Conservation (phyloP, 2,797 vertebrate genomes). For the Rhinogobio ventralis region DNA sequence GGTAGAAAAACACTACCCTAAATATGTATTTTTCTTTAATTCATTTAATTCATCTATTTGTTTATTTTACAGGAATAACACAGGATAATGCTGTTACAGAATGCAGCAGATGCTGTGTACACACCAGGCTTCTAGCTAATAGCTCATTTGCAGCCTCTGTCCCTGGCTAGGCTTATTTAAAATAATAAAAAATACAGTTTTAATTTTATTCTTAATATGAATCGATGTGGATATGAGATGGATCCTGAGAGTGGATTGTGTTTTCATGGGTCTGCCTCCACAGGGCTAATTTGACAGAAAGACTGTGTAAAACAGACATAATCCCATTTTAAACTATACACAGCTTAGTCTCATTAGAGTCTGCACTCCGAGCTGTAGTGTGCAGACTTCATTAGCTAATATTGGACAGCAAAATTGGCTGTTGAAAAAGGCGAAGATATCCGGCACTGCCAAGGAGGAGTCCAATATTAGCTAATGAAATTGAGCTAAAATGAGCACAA, state of each 20-base stretch:
- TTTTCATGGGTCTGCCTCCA: conserved; percentile 18
- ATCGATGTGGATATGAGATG: conserved; percentile 18
- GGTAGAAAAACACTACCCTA: not conserved
- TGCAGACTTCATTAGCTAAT: conserved; percentile 57
- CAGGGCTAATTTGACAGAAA: conserved; percentile 40
- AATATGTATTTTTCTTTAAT: not conserved
- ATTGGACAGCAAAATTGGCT: conserved; percentile 44
- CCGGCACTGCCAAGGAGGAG: conserved; percentile 21
- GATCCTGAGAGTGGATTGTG: conserved; percentile 12
- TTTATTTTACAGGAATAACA: not conserved
- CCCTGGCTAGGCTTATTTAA: not conserved
- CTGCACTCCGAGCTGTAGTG: conserved; percentile 36
- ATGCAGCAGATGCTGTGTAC: not conserved
- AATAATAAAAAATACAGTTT: not conserved
- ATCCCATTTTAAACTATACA: conserved; percentile 57
- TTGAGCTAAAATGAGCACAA: conserved; percentile 29
- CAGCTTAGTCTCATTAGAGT: conserved; percentile 58
- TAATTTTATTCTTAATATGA: conserved; percentile 11
- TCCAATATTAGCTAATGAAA: conserved; percentile 34
- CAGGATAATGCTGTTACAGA: not conserved
- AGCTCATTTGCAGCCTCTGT: conserved; percentile 2
- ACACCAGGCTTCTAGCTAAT: not conserved
- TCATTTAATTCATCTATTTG: not conserved
- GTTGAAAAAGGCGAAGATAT: conserved; percentile 42
- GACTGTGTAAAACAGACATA: conserved; percentile 48